A percentile compares a stretch with the other conserved stretches of the same genome.
Conservation (phyloP, 2,113 vertebrate genomes). For the Oceanodroma tethys region DNA sequence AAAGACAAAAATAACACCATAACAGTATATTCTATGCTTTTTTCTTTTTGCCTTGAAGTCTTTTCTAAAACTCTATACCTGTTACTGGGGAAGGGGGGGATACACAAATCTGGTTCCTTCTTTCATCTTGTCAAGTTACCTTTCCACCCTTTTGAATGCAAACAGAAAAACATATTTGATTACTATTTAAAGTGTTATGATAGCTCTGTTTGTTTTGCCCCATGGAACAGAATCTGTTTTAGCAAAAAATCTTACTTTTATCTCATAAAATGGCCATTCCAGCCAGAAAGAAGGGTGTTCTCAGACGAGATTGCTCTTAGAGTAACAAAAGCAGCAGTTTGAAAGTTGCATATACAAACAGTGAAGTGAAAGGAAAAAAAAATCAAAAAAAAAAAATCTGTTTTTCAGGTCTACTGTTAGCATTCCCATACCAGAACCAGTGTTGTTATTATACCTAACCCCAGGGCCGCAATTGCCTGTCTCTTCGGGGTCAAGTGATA, state of each 20-base stretch:
- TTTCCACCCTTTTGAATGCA: slow-evolving; percentile 70
- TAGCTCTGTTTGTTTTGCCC: slow-evolving; percentile 76
- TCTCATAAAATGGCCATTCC: slow-evolving; percentile 61
- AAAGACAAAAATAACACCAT: slow-evolving; percentile 84
- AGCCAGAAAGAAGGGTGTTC: neutral
- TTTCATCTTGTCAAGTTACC: slow-evolving; percentile 70
- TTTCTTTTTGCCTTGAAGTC: slow-evolving; percentile 76
- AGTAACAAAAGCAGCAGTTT: slow-evolving; percentile 8
- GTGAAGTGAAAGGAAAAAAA: neutral
- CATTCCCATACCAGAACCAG: neutral
- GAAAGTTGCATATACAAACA: neutral
- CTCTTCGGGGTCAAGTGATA: neutral
- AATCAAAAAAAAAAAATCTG: neutral
- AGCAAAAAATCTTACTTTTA: slow-evolving; percentile 56
- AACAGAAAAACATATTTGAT: slow-evolving; percentile 77
- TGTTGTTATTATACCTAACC: neutral
- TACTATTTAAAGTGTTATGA: slow-evolving; percentile 78
- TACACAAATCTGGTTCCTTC: slow-evolving; percentile 55
- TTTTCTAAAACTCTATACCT: slow-evolving; percentile 71
- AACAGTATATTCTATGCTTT: slow-evolving; percentile 75
- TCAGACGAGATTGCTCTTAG: neutral
- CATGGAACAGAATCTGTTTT: slow-evolving; percentile 68
- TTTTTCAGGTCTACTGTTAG: neutral
- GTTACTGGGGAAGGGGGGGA: slow-evolving; percentile 24
- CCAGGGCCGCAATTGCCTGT: neutral